Evolutionary conservation across 2,888 invertebrate species (phyloP), one percentile per base, ranked within the genome.

Genomic region (Spodoptera littoralis): DNA sequence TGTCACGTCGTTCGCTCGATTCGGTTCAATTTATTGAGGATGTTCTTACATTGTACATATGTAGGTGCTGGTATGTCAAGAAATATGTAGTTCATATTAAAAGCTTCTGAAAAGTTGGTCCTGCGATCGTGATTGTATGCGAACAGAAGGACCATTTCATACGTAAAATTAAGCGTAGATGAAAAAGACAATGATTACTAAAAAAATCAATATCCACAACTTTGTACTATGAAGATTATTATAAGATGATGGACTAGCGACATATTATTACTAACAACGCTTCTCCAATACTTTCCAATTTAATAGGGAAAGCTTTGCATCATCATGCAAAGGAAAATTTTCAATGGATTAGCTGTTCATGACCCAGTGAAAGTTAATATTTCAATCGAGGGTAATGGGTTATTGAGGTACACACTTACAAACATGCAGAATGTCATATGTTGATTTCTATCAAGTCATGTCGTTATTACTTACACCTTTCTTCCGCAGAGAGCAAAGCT

Each of bases 321-420:
- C 36, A 70, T 60, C 58, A 58, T 44, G 44, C 24, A 12, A 54
- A 56, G 53, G 43, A 73, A 68, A 61, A 57, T 30, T 62, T 22
- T 51, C 42, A 41, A 52, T 47, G 53, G 56, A 65, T 42, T 55
- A 54, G 44, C 53, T 55, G 74, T 45, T 74, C 70, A 69, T 70
- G 70, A 70, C 70, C 70, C 24, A 57, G 70, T 30, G 70, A 70
- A 70, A 70, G 70, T 73, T 49, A 8, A 60, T 60, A 68, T 50
- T 36, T 61, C 62, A 73, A 70, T 73, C 74, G 70, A 69, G 70
- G 74, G 56, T 73, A 70, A 70, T 51, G 50, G 74, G 56, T 61
- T 68, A 61, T 53, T 47, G 46, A 53, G 52, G 58, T 56, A 59
- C 49, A 56, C n/a, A 59, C 49, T 56, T n/a, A 59, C 43, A 69